These are phyloP conservation scores for Ganaspis brasiliensis DNA, from an alignment of 2,888 invertebrate genomes.

Conservation along the genomic window DNA sequence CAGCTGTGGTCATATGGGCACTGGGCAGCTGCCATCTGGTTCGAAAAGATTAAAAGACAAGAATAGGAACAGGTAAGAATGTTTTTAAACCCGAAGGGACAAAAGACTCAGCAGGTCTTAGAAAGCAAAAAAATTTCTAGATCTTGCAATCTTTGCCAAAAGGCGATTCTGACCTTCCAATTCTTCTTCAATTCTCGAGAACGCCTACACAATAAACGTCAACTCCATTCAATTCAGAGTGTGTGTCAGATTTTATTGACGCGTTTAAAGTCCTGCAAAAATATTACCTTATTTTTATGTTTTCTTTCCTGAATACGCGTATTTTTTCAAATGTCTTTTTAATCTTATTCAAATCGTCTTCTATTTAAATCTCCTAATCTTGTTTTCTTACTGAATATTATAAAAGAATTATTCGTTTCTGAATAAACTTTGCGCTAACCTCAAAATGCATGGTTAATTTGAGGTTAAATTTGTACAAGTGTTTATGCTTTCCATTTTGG, in stretches of 20 bases:
- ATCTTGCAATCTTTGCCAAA: not conserved
- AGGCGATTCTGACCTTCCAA: not conserved
- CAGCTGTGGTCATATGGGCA: constrained; percentile 9
- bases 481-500: too few species aligned
- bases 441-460: too few species aligned
- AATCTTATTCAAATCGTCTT: too few species aligned
- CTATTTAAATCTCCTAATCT: too few species aligned
- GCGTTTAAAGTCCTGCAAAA: not conserved
- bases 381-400: too few species aligned
- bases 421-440: too few species aligned
- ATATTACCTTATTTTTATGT: not conserved
- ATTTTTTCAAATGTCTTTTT: not conserved
- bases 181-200: not conserved
- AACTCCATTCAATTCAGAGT: not conserved
- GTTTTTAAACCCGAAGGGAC: constrained; percentile 7
- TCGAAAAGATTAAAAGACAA: constrained; percentile 21
- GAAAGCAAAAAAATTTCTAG: constrained; percentile 15
- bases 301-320: not conserved
- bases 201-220: not conserved
- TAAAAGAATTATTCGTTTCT: too few species aligned
- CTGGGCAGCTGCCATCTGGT: constrained; percentile 31
- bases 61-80: constrained; percentile 24
- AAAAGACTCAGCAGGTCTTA: constrained; percentile 1
- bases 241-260: not conserved
- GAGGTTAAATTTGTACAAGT: too few species aligned